Percentiles rank a stretch among this genome's conserved stretches.
phyloP scores from a whole-genome alignment of 1,140 invertebrate genomes.

The Monomorium pharaonis region DNA sequence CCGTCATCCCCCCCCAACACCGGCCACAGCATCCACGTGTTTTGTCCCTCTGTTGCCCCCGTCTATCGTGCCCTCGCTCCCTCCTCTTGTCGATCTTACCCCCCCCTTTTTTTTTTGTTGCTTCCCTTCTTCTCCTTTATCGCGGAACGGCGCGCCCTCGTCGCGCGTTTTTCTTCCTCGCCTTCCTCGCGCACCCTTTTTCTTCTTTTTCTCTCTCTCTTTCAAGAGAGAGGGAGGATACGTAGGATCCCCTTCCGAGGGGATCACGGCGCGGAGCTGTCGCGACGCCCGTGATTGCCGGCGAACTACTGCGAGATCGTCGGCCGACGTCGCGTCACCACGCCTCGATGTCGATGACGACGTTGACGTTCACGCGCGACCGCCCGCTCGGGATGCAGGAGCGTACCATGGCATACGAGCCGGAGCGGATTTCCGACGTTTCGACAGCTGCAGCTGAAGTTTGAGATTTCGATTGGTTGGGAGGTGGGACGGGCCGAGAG shows the following conservation, averaged over 20 bases:
- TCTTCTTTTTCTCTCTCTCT: not conserved
- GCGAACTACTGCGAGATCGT: conserved; percentile 55
- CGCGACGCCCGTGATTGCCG: conserved; percentile 26
- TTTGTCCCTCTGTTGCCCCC: conserved; percentile 38
- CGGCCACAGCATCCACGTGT: conserved; percentile 84
- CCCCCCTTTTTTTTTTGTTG: not conserved
- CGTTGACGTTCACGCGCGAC: not conserved
- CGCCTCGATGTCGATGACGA: conserved; percentile 42
- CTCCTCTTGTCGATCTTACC: not conserved
- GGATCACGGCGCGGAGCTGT: not conserved
- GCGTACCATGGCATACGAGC: conserved; percentile 36
- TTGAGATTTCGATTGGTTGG: not conserved
- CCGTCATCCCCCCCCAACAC: conserved; percentile 83
- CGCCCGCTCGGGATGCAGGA: not conserved
- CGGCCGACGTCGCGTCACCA: conserved; percentile 26
- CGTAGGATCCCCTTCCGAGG: not conserved
- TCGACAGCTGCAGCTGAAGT: conserved; percentile 28
- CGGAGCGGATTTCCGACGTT: conserved; percentile 8
- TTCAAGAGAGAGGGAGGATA: no score
- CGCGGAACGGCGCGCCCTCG: conserved; percentile 8
- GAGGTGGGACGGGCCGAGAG: not conserved
- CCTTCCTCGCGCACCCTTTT: not conserved
- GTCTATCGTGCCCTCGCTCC: not conserved
- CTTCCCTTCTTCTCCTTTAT: not conserved
- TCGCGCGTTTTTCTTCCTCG: not conserved